Evolutionary conservation across 2,113 vertebrate species (phyloP).

Genomic region (Psilopsiagon aurifrons): DNA sequence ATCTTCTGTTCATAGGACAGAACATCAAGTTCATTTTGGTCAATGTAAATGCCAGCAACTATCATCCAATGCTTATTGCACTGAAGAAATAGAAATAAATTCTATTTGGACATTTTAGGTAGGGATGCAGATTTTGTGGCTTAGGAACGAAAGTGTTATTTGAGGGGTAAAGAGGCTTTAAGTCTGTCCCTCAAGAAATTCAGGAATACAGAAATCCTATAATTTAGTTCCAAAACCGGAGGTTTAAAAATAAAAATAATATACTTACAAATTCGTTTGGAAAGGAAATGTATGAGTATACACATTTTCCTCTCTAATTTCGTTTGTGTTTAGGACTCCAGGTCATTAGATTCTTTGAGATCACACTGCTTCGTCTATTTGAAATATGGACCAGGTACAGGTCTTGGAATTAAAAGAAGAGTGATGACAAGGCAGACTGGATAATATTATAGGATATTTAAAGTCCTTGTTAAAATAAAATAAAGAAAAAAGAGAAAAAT

Average conservation of each 20-base stretch:
- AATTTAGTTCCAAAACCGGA: neutral
- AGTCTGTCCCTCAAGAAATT: neutral
- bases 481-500: neutral
- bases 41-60: neutral
- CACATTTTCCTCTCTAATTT: neutral
- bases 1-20: neutral
- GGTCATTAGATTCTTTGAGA: neutral
- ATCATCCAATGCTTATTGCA: neutral
- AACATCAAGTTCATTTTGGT: neutral
- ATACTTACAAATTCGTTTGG: neutral
- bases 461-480: neutral
- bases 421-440: neutral
- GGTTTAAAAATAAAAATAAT: neutral
- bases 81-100: neutral
- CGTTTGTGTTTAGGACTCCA: neutral
- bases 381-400: neutral
- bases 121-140: neutral
- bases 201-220: neutral
- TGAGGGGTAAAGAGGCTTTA: accelerated
- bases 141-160: neutral
- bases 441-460: neutral
- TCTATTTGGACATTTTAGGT: neutral
- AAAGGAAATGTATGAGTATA: neutral
- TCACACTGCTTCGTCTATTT: neutral
- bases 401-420: neutral